Evolutionary conservation across 2,113 vertebrate genomes (phyloP), one percentile per base, ranked within the genome.

Genomic region (Sardina pilchardus): DNA sequence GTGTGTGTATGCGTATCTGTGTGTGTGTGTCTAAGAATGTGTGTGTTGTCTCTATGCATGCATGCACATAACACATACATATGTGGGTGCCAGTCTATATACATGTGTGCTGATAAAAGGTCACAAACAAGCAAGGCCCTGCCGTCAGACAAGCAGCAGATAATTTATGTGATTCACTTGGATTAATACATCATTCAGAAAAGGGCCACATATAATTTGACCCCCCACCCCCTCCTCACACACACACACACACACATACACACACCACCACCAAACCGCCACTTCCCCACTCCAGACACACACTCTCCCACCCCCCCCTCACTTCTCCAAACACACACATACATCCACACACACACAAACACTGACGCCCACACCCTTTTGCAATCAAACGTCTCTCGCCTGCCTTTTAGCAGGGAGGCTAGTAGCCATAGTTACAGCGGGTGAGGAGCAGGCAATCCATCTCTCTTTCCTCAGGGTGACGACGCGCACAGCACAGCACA

Each of bases 401-500:
- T 82, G 83, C 53, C 63, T 89, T 89, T 87, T 82, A 91, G 86
- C 80, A 50, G 81, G 67, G 85, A 86, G 82, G 39, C 71, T 81
- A 86, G 86, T 87, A 90, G 85, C 88, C 88, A 91, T 90, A 88
- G 87, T 93, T 91, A 93, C 87, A 90, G 87, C 83, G 85, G 84
- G 84, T 53, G 85, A 87, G 84, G 82, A 47, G 44, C 86, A 84
- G 91, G 84, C 90, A 88, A 93, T 94, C 89, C 88, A 91, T 94
- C 93, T 93, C 92, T 91, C 89, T 86, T 88, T 89, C 86, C 47
- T 92, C 90, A 34, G 26, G 88, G 88, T 90, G 90, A 88, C 88
- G 90, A 90, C 86, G 87, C 84, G 53, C 88, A n/a, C 16, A 36
- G 34, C n/a, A n/a, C n/a, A n/a, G n/a, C n/a, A n/a, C n/a, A n/a